A percentile compares a stretch with the other conserved stretches of the same genome.
phyloP scores from a whole-genome alignment of 2,888 invertebrate genomes.

The Xiphydria camelus region DNA sequence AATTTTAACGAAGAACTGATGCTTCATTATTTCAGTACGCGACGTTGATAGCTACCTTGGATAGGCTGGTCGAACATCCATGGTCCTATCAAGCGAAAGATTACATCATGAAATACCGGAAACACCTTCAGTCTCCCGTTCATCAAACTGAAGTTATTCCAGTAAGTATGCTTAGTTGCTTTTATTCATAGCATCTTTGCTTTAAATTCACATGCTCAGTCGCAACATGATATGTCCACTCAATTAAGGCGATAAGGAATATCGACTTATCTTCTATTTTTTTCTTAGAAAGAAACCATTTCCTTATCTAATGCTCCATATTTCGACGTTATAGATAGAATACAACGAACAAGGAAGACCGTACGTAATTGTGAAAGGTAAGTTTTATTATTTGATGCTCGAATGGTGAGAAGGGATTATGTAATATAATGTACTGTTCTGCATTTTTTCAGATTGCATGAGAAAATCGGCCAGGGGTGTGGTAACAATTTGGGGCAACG shows the following conservation, averaged over 20 bases:
- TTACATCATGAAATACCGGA: slow-evolving; percentile 74
- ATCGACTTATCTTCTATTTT: too few relatives aligned
- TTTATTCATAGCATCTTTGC: too few relatives aligned
- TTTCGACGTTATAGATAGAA: slow-evolving; percentile 64
- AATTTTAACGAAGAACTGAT: too few relatives aligned
- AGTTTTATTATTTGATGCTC: slow-evolving; percentile 16
- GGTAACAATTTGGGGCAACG: slow-evolving; percentile 80
- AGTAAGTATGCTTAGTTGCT: slow-evolving; percentile 53
- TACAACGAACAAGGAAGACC: slow-evolving; percentile 73
- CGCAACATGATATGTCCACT: too few relatives aligned
- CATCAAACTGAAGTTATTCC: slow-evolving; percentile 66
- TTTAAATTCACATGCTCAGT: neutral
- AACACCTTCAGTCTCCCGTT: slow-evolving; percentile 63
- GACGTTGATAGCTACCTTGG: slow-evolving; percentile 73
- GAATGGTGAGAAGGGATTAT: neutral
- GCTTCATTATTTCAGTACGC: slow-evolving; percentile 68
- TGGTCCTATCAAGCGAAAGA: slow-evolving; percentile 72
- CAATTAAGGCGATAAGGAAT: too few relatives aligned
- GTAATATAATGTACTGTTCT: slow-evolving; percentile 3
- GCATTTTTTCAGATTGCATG: slow-evolving; percentile 63
- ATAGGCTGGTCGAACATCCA: slow-evolving; percentile 72
- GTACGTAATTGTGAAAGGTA: slow-evolving; percentile 58
- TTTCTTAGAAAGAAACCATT: too few relatives aligned
- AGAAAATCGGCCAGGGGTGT: slow-evolving; percentile 74
- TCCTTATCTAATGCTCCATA: too few relatives aligned